phyloP scores from a whole-genome alignment of 2,888 invertebrate species.

The Coecobrya sp. region DNA sequence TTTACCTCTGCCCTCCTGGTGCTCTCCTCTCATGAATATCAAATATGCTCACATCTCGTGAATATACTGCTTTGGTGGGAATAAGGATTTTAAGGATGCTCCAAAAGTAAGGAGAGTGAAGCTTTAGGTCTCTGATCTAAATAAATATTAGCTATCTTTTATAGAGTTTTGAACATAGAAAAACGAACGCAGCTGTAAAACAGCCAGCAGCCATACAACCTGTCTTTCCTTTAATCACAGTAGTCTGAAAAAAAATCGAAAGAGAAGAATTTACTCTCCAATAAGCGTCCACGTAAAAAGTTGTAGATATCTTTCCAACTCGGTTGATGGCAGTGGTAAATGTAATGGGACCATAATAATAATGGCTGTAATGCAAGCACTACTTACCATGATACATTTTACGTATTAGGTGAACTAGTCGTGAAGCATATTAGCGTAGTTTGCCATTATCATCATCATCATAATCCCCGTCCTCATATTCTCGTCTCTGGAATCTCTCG shows the following conservation, averaged over 20 bases:
- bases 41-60: constrained; percentile 47
- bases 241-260: background rate
- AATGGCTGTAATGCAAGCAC: constrained; percentile 34
- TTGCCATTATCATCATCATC: constrained; percentile 55
- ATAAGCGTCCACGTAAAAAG: constrained; percentile 12
- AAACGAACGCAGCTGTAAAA: background rate
- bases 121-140: background rate
- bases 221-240: constrained; percentile 16
- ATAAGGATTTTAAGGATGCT: background rate
- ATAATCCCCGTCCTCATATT: constrained; percentile 6
- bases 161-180: background rate
- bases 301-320: background rate
- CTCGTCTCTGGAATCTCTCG: constrained; percentile 42
- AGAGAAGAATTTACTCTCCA: background rate
- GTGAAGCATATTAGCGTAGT: constrained; percentile 48
- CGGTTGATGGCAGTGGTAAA: constrained; percentile 41
- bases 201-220: constrained; percentile 14
- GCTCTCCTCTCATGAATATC: constrained; percentile 74
- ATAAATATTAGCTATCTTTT: background rate
- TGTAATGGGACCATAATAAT: constrained; percentile 62
- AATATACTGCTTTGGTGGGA: background rate
- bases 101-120: constrained; percentile 1
- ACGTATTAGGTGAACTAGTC: constrained; percentile 53
- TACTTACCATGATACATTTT: constrained; percentile 45
- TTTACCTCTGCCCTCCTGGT: constrained; percentile 35